Evolutionary conservation across 2,888 invertebrate species (phyloP).

Genomic region (Cheilosia soror): DNA sequence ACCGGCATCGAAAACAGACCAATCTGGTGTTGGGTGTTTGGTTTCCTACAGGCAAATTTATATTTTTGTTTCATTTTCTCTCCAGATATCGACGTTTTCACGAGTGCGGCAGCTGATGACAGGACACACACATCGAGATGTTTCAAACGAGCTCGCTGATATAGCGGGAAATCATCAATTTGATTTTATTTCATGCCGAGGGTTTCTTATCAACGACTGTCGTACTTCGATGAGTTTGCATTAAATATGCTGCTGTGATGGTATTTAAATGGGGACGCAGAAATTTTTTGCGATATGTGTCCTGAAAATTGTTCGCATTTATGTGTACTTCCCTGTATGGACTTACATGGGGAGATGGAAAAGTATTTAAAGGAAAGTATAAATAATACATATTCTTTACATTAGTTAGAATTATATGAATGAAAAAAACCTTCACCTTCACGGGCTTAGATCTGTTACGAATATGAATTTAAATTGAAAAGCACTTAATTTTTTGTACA

Average conservation of each 20-base stretch:
- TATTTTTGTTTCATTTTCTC: conserved; percentile 5
- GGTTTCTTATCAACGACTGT: conserved; percentile 42
- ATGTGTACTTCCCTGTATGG: not conserved
- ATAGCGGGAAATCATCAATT: conserved; percentile 45
- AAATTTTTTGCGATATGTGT: conserved; percentile 6
- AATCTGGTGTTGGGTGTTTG: not conserved
- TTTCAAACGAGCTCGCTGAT: conserved; percentile 15
- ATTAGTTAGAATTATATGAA: too few species aligned
- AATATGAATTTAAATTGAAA: too few species aligned
- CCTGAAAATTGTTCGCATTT: not conserved
- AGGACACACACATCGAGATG: conserved; percentile 34
- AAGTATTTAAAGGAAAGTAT: too few species aligned
- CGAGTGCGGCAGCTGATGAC: conserved; percentile 40
- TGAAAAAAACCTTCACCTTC: too few species aligned
- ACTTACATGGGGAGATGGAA: too few species aligned
- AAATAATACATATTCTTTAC: too few species aligned
- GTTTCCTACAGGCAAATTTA: conserved; percentile 18
- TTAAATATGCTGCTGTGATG: conserved; percentile 21
- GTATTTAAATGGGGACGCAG: conserved; percentile 24
- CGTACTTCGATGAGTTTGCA: conserved; percentile 52
- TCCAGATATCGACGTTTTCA: conserved; percentile 42
- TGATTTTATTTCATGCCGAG: conserved; percentile 45
- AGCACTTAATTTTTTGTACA: too few species aligned
- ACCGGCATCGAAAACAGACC: conserved; percentile 35
- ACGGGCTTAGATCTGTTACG: too few species aligned